Evolutionary conservation across 2,113 vertebrate genomes (phyloP).

Genomic region (Condylura cristata): DNA sequence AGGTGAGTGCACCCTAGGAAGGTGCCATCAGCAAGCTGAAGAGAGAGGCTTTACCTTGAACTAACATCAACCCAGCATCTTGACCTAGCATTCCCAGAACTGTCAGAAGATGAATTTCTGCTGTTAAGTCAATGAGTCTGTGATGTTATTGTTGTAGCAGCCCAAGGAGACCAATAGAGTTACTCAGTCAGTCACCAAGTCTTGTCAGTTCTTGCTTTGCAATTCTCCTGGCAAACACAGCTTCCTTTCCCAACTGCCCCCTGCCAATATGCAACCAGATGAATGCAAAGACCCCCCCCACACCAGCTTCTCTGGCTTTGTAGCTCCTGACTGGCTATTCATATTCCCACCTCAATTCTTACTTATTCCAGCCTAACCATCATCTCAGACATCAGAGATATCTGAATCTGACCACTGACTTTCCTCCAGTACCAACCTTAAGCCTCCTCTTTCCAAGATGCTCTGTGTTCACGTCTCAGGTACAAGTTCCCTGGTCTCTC

Average conservation of each 20-base stretch:
- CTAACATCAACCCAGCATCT: too few species aligned
- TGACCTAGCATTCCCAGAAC: too few species aligned
- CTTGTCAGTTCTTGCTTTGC: not conserved
- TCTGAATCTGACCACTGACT: not conserved
- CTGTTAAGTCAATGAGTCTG: not conserved
- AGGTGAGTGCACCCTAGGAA: not conserved
- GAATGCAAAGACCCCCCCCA: not conserved
- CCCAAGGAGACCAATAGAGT: too few species aligned
- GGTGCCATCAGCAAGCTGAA: not conserved
- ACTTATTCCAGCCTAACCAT: not conserved
- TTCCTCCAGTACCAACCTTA: not conserved
- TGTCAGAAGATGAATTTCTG: not conserved
- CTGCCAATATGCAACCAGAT: not conserved
- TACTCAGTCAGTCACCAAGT: not conserved
- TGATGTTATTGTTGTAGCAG: not conserved
- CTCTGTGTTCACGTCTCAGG: not conserved
- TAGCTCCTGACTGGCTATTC: not conserved
- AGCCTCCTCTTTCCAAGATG: not conserved
- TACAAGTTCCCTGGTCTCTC: not conserved
- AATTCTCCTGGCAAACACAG: not conserved
- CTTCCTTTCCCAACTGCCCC: not conserved
- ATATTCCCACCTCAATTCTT: not conserved
- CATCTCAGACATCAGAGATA: not conserved
- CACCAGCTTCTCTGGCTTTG: not conserved
- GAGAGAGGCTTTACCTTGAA: not conserved